These are phyloP conservation scores for human (Homo sapiens) DNA, from an alignment of 2,113 vertebrate genomes.

Conservation along the genomic window GRCh38 chr4:173111501-173112000, in stretches of 20 bases:
- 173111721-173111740: not conserved
- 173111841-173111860: not conserved
- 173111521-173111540: not conserved
- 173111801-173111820: not conserved
- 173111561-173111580: not conserved
- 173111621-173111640: not conserved
- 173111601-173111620: not conserved
- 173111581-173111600: conserved; percentile 7
- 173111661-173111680: not conserved
- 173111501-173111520: not conserved
- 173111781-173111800: not conserved
- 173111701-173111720: not conserved
- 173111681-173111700: not conserved
- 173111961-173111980: not conserved
- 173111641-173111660: not conserved
- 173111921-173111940: not conserved
- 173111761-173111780: not conserved
- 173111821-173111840: not conserved
- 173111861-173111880: not conserved
- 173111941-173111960: not conserved
- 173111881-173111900: not conserved
- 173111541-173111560: not conserved
- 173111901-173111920: not conserved
- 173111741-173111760: not conserved
- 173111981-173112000: not conserved